Evolutionary conservation across 2,888 invertebrate species (phyloP).

Genomic region (Eulithis prunata): DNA sequence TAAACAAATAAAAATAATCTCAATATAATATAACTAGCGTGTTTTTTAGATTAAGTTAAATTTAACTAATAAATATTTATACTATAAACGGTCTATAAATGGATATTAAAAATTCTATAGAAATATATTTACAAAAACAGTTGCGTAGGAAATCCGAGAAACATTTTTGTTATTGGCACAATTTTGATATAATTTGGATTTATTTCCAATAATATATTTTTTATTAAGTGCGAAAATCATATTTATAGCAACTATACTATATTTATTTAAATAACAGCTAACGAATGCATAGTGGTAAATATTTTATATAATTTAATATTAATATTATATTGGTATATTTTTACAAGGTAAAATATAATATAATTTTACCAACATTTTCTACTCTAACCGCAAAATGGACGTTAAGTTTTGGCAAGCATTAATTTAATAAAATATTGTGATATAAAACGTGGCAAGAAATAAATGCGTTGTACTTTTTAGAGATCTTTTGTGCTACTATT

Average conservation of each 20-base stretch:
- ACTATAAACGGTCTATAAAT: constrained; percentile 51
- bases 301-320: not conserved
- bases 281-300: constrained; percentile 23
- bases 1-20: constrained; percentile 1
- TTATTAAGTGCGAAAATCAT: constrained; percentile 8
- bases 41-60: constrained; percentile 3
- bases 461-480: constrained; percentile 17
- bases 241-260: constrained; percentile 10
- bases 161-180: constrained; percentile 64
- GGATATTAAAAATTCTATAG: constrained; percentile 61
- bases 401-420: constrained; percentile 42
- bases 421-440: constrained; percentile 1
- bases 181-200: constrained; percentile 52
- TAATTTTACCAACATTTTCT: constrained; percentile 6
- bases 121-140: constrained; percentile 67
- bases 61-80: constrained; percentile 21
- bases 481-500: constrained; percentile 16
- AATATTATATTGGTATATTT: constrained; percentile 24
- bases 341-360: constrained; percentile 30
- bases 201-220: constrained; percentile 19
- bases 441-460: constrained; percentile 1
- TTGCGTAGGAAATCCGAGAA: constrained; percentile 54
- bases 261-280: constrained; percentile 13
- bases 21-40: constrained; percentile 13
- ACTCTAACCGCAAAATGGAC: constrained; percentile 45